phyloP scores from a whole-genome alignment of 1,140 invertebrate genomes.

The Brachionus rubens region DNA sequence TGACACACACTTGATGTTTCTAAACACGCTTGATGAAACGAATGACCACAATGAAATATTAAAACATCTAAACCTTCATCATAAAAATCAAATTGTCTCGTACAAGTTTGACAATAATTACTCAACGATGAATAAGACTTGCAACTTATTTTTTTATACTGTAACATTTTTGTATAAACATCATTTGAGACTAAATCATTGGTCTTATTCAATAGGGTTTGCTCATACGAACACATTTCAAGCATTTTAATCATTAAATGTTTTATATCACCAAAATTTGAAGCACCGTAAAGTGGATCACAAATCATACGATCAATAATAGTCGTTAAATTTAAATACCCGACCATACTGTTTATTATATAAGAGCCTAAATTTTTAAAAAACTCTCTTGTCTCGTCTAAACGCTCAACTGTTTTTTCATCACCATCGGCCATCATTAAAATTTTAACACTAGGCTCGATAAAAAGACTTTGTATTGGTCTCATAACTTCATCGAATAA shows the following conservation, averaged over 20 bases:
- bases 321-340: slow-evolving; percentile 64
- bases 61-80: not conserved
- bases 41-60: slow-evolving; percentile 40
- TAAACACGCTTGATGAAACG: slow-evolving; percentile 25
- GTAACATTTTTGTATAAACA: slow-evolving; percentile 14
- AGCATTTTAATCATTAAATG: slow-evolving; percentile 64
- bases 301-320: slow-evolving; percentile 64
- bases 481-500: slow-evolving; percentile 63
- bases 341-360: slow-evolving; percentile 66
- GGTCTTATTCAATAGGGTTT: slow-evolving; percentile 48
- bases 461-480: slow-evolving; percentile 60
- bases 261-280: slow-evolving; percentile 64
- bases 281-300: slow-evolving; percentile 51
- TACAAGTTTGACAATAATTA: slow-evolving; percentile 28
- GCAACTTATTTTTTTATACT: not conserved
- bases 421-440: slow-evolving; percentile 33
- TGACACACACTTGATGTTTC: not conserved
- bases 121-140: not conserved
- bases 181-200: slow-evolving; percentile 21
- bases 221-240: slow-evolving; percentile 65
- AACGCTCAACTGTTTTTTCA: slow-evolving; percentile 50
- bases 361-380: slow-evolving; percentile 63
- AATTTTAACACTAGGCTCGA: slow-evolving; percentile 53
- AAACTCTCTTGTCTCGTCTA: slow-evolving; percentile 25
- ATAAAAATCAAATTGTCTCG: not conserved